Base-by-base conservation (phyloP, 2,888 invertebrate species). In the Rhopalosiphum nymphaeae region DNA sequence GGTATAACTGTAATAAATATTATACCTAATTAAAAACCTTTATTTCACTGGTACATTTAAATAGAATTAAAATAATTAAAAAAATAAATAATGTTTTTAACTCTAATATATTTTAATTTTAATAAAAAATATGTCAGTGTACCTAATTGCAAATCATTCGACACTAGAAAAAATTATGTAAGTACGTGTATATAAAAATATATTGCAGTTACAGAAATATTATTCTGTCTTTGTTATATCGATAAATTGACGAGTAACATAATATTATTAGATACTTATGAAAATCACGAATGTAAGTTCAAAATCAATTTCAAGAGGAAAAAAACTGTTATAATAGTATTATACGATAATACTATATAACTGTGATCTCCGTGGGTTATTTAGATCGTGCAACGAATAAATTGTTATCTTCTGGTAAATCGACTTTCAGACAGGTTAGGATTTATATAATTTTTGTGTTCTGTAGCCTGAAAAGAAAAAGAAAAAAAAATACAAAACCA, bases 381-480 rank as follows among this genome's bases (percentile, higher is more conserved):
- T 90, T 94, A 94, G 94, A 94, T 94, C 94, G 94, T 94, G 94
- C 94, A 61, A 87, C 91, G 94, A 94, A 94, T 91, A 94, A 94
- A 94, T 94, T 53, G 94, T 94, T 94, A 94, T 94, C 94, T 94
- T 67, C 94, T 84, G 61, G 93, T 94, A 91, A 94, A 94, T 94
- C 94, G 91, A 91, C 94, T 86, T 86, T 91, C 94, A 46, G 94
- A 94, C 94, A 94, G 90, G 94, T 91, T 94, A 90, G 94, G 86
- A 94, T 91, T 94, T 94, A 91, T 94, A 94, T 94, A 94, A 94
- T 94, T 94, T 94, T 94, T 91, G 94, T 94, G 89, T 67, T 89
- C 56, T 36, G 44, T 42, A 89, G 57, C 26, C 57, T 53, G 89
- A 84, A 89, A n/a, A 88, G 3, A 93, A 57, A 84, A 49, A 44